Conservation (phyloP, 2,797 vertebrate genomes). For the Megalops cyprinoides region DNA sequence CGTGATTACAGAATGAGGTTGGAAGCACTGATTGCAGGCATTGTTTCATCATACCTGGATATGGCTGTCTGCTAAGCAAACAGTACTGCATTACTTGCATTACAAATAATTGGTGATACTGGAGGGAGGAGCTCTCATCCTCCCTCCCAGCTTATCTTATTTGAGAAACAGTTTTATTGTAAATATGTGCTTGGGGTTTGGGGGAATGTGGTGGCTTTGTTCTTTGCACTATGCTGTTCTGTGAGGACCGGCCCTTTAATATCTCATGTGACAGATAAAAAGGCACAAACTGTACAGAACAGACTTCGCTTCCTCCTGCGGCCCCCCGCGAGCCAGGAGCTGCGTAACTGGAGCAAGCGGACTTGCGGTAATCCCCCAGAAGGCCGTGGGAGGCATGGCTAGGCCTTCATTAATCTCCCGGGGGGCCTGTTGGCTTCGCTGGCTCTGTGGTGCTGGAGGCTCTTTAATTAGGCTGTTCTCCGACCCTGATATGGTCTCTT, state of each 20-base stretch:
- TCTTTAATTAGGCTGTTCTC: constrained; percentile 35
- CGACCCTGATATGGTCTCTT: constrained; percentile 19
- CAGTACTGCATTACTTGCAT: too few species aligned
- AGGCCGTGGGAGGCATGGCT: neutral
- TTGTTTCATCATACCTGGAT: neutral
- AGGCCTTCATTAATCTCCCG: constrained; percentile 7
- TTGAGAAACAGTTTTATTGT: too few species aligned
- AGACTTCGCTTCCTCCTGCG: neutral
- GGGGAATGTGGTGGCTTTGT: too few species aligned
- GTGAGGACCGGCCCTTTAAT: too few species aligned
- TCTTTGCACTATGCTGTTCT: too few species aligned
- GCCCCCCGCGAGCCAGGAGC: neutral
- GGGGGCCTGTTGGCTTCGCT: neutral
- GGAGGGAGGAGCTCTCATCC: too few species aligned
- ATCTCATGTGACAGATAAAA: too few species aligned
- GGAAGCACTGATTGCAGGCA: neutral
- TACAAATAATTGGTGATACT: neutral
- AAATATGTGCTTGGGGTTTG: neutral
- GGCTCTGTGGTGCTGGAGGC: neutral
- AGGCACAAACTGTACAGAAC: neutral
- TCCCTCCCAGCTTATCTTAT: too few species aligned
- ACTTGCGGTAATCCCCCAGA: constrained; percentile 24
- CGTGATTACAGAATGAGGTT: neutral
- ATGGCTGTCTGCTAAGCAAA: neutral
- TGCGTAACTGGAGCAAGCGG: constrained; percentile 6